Evolutionary conservation across 2,797 vertebrate genomes (phyloP).

Genomic region (Fratercula arctica): DNA sequence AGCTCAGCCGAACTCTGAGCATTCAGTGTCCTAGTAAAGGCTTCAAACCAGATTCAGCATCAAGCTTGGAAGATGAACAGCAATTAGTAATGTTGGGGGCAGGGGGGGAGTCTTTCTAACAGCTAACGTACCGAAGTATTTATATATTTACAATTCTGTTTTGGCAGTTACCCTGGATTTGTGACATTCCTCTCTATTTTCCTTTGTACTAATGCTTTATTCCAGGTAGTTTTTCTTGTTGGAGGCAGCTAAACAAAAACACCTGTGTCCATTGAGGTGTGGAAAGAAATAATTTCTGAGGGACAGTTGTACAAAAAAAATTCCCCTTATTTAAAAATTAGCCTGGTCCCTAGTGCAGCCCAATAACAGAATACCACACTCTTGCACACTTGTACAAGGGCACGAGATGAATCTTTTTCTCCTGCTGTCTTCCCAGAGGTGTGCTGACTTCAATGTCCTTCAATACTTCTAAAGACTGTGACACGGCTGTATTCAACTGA

Average conservation of each 20-base stretch:
- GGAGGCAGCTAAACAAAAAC: neutral
- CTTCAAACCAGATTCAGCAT: neutral
- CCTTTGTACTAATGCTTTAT: neutral
- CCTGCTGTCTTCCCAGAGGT: neutral
- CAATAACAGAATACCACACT: rapidly evolving
- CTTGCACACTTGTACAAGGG: neutral
- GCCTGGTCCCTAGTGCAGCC: rapidly evolving
- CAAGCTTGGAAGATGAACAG: neutral
- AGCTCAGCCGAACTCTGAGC: rapidly evolving
- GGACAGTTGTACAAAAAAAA: neutral
- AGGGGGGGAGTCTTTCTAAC: neutral
- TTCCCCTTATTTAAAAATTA: neutral
- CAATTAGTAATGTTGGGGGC: neutral
- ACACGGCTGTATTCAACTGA: neutral
- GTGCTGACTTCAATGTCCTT: neutral
- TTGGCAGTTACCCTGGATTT: neutral
- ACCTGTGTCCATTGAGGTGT: neutral
- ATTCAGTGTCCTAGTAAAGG: neutral
- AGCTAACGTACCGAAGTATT: neutral
- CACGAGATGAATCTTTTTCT: neutral
- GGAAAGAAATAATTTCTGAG: neutral
- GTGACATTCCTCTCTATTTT: neutral
- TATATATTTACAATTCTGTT: neutral
- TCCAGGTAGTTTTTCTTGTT: neutral
- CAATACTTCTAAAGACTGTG: neutral